Evolutionary conservation across 2,797 vertebrate species (phyloP), one percentile per base, ranked within the genome.

Genomic region (Rhinophrynus dorsalis): DNA sequence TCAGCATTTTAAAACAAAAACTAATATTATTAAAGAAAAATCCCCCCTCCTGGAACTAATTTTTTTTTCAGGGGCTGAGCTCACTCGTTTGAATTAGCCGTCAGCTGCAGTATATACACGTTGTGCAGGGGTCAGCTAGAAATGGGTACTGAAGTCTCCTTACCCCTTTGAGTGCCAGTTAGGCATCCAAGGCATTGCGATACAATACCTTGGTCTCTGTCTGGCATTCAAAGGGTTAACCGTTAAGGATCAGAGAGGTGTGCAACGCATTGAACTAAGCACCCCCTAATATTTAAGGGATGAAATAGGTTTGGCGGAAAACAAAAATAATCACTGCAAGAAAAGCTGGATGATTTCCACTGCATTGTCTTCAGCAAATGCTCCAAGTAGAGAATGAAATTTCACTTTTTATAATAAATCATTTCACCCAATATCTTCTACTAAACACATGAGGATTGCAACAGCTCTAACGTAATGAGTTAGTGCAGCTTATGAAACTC

Each of bases 401-500:
- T n/a, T 26, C 13, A 17, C 33, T 60, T 40, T 57, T 24, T 10
- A 18, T 51, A 56, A 56, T 35, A 37, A 54, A 44, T 52, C 33
- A 61, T 55, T 51, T 64, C 48, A 30, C 17, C 32, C 29, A 47
- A 30, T 54, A 54, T 54, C 56, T 32, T 1, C 8, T 50, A 40
- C 50, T 37, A 54, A 17, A n/a, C 29, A 15, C 35, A 13, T 32
- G 3, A 5, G 45, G 10, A 35, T 17, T 63, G 60, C 60, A 63
- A 54, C 10, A 35, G 38, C 20, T 23, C 12, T 40, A 3, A 21
- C 21, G 8, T 11, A 20, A 42, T 15, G 18, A 4, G 38, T 38
- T 13, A 35, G 18, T 15, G 2, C 13, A 15, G 8, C 56, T 44
- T 26, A 54, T 27, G 6, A 44, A 32, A n/a, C 48, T 26, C n/a